Evolutionary conservation across 2,888 invertebrate species (phyloP), one percentile per base, ranked within the genome.

Genomic region (Platycheirus albimanus): DNA sequence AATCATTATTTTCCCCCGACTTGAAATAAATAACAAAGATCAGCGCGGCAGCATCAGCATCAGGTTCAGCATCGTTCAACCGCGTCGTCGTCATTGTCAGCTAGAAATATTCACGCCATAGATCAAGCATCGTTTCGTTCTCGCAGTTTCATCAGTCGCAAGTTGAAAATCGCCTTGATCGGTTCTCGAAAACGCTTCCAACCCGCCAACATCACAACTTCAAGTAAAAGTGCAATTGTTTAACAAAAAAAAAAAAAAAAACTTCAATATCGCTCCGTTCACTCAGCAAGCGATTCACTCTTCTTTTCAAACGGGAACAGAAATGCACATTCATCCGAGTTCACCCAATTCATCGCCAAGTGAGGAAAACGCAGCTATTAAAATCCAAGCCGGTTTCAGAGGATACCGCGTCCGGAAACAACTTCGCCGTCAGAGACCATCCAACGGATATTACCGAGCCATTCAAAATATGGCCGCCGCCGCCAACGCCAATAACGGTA

Each of bases 381-480:
- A 92, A 86, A 93, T 93, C 63, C 93, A 93, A 88, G 92, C 93
- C 43, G 92, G 92, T 64, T 92, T 93, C 86, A 90, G 93, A 28
- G 93, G 93, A 1, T 93, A 92, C 85, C 90, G 92, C 2, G 92
- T 92, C 8, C 89, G 92, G n/a, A 92, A 92, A 78, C 92, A 91
- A 71, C 85, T 92, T 36, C 89, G 88, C 36, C 61, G 61, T 75
- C 71, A 85, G n/a, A 41, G 66, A 67, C 64, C 75, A 69, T 66
- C 43, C 24, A 76, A 84, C 75, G 66, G 85, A 30, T 70, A 70
- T 47, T 64, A 45, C 10, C 38, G 58, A 47, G 45, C 63, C 49
- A 33, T 24, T 24, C 69, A 38, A 58, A 76, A 24, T 74, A 83
- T 85, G 85, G 85, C 38, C 56, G 58, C n/a, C n/a, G n/a, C n/a